These are phyloP conservation scores for Drosophila punjabiensis DNA, from an alignment of 1,140 invertebrate species.

Conservation along the genomic window DNA sequence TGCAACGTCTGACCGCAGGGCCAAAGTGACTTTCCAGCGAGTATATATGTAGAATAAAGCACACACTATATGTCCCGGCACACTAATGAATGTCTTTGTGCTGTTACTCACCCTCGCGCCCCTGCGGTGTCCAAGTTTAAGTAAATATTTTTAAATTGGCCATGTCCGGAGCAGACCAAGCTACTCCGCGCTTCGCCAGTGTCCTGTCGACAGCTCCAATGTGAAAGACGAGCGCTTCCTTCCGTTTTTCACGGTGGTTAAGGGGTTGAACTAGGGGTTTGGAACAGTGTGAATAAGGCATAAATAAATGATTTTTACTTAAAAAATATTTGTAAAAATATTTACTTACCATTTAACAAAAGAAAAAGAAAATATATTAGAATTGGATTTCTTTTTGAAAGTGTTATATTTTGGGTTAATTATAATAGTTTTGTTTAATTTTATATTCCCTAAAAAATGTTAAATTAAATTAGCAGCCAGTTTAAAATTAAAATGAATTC, in stretches of 20 bases:
- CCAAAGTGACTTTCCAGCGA: constrained; percentile 50
- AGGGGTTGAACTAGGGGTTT: not conserved
- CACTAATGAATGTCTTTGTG: constrained; percentile 61
- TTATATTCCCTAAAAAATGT: not conserved
- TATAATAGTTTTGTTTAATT: not conserved
- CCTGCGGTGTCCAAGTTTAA: constrained; percentile 61
- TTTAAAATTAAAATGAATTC: not conserved
- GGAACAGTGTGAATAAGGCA: constrained; percentile 2
- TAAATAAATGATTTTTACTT: not conserved
- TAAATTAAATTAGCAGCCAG: not conserved
- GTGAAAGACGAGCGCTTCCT: constrained; percentile 65
- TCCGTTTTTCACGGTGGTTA: constrained; percentile 41
- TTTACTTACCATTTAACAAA: not conserved
- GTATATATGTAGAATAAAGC: not conserved
- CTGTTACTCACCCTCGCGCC: not conserved
- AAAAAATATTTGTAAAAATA: not conserved
- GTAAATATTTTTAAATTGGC: constrained; percentile 83
- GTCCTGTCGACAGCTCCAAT: constrained; percentile 51
- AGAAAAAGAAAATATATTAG: not conserved
- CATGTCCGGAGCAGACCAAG: constrained; percentile 64
- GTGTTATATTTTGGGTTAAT: not conserved
- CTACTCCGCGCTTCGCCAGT: constrained; percentile 42
- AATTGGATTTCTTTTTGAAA: not conserved
- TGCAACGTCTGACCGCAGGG: constrained; percentile 54
- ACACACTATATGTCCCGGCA: constrained; percentile 16